A percentile compares a stretch with the other conserved stretches of the same genome.
These are phyloP conservation scores for Babyrousa celebensis DNA, from an alignment of 2,797 vertebrate genomes.

Conservation along the genomic window DNA sequence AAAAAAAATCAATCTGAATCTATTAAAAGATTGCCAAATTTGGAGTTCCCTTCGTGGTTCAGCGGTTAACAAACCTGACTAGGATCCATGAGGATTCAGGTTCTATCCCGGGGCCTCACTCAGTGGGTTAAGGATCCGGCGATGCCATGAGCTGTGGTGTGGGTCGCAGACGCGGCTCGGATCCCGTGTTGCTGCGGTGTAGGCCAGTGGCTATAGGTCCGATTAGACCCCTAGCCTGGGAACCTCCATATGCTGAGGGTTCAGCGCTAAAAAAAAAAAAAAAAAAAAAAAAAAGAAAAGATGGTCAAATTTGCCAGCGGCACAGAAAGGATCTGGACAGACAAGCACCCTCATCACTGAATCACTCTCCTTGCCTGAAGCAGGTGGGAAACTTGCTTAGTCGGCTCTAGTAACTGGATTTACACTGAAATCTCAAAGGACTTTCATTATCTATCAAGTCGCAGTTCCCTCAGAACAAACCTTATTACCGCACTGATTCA, in stretches of 20 bases:
- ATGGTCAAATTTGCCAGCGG: not conserved
- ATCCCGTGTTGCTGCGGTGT: too few relatives aligned
- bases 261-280: not conserved
- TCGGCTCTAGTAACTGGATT: not conserved
- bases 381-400: not conserved
- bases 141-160: too few relatives aligned
- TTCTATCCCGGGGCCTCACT: too few relatives aligned
- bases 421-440: conserved; percentile 17
- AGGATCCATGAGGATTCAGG: too few relatives aligned
- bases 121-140: too few relatives aligned
- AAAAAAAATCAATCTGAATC: not conserved
- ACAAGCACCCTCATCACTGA: not conserved
- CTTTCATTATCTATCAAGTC: not conserved
- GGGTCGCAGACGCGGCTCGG: too few relatives aligned
- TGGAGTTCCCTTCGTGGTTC: not conserved
- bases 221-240: too few relatives aligned
- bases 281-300: conserved; percentile 26
- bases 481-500: not conserved
- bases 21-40: conserved; percentile 31
- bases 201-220: too few relatives aligned
- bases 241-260: too few relatives aligned
- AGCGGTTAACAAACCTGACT: too few relatives aligned
- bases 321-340: not conserved
- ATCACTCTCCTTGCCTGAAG: not conserved
- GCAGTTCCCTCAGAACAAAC: not conserved